Base-by-base conservation (phyloP, 2,888 invertebrate genomes). In the Platypus cylindrus region DNA sequence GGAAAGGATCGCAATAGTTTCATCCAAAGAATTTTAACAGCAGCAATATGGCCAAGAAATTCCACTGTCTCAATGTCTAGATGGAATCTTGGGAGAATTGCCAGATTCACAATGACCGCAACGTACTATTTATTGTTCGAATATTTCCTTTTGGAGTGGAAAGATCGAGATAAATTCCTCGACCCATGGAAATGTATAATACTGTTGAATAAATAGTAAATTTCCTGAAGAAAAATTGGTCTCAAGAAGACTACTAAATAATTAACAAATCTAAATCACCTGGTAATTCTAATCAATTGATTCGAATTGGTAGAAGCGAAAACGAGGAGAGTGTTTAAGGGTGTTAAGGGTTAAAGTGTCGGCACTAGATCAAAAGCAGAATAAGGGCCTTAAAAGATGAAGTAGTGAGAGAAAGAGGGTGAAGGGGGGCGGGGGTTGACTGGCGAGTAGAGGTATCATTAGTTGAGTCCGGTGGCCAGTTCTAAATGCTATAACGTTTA, bases 381-480 rank as follows among this genome's bases (percentile, higher is more conserved):
- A 60, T 58, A 59, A 58, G 58, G 56, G 58, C 54, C 54, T 55
- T 53, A 53, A 53, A 54, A 58, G n/a, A n/a, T n/a, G n/a, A n/a
- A n/a, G n/a, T n/a, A n/a, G n/a, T n/a, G n/a, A n/a, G n/a, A n/a
- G 23, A 22, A 17, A 43, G 38, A 45, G 46, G 41, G 43, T 41
- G 37, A 44, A 52, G 50, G 56, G 49, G n/a, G n/a, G n/a, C n/a
- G n/a, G n/a, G n/a, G n/a, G n/a, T n/a, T n/a, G n/a, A n/a, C n/a
- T n/a, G 58, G 57, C 54, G 59, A 56, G 53, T 55, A 53, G 51
- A 54, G 57, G 57, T 54, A 56, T 60, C 61, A 60, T 60, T 61
- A 60, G 59, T 57, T 50, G 54, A 50, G n/a, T n/a, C 54, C 55
- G 53, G 52, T 54, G 58, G 54, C 52, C 55, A 52, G 52, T 48